Evolutionary conservation across 1,140 invertebrate genomes (phyloP).

Genomic region (Temnothorax curvispinosus): DNA sequence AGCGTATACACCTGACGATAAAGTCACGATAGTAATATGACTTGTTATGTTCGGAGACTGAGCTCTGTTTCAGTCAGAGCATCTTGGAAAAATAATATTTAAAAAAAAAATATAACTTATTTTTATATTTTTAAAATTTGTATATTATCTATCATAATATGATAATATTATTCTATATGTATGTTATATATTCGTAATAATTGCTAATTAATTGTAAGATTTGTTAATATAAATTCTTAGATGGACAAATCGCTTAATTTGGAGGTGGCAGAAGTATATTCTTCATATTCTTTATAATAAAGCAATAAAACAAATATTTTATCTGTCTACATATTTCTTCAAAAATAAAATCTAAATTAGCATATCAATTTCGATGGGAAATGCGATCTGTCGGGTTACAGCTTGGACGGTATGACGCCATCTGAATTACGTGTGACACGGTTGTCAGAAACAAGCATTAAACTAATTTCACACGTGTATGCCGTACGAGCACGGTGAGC

Average conservation of each 20-base stretch:
- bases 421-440: slow-evolving; percentile 47
- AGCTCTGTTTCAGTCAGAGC: background rate
- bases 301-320: background rate
- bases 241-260: background rate
- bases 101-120: background rate
- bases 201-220: background rate
- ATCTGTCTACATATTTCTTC: background rate
- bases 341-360: slow-evolving; percentile 12
- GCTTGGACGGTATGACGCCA: slow-evolving; percentile 26
- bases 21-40: slow-evolving; percentile 11
- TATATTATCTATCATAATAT: background rate
- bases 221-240: background rate
- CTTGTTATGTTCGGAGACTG: background rate
- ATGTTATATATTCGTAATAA: background rate
- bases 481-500: background rate
- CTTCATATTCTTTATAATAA: background rate
- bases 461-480: slow-evolving; percentile 49
- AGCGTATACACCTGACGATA: slow-evolving; percentile 48
- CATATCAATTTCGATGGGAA: slow-evolving; percentile 5
- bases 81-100: background rate
- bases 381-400: slow-evolving; percentile 12
- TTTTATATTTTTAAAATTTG: background rate
- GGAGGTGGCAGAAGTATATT: background rate
- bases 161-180: no score
- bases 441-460: slow-evolving; percentile 51